Evolutionary conservation across 2,113 vertebrate genomes (phyloP), one percentile per base, ranked within the genome.

Genomic region (Cyprinodon brontotheroides): DNA sequence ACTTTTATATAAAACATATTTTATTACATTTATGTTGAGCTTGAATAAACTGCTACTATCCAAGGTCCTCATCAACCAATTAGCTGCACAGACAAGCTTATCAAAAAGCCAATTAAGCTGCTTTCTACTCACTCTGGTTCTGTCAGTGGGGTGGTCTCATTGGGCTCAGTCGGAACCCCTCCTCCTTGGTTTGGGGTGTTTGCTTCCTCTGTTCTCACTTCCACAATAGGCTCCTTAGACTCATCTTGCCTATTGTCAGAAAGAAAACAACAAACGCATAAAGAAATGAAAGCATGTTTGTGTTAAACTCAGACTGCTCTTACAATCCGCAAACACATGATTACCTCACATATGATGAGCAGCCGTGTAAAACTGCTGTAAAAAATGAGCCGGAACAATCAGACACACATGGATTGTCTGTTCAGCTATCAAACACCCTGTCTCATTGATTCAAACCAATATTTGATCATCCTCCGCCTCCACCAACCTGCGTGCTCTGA

Each of bases 191-290:
- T 99, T 3, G 97, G 95, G 65, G 95, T 96, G 85, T 92, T 86
- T 60, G 97, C 98, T 47, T 99, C 98, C 86, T 99, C 98, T 0
- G 97, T 97, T 71, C 96, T 94, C 82, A 99, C 97, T 83, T 99
- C 98, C 75, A 99, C 98, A 22, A 99, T 99, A 9, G 98, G 98
- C 89, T 99, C 98, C 93, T 99, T 99, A 13, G 98, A 99, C 72
- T 99, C 97, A 1, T 99, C 98, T 89, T 99, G 99, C 92, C 98
- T 99, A 94, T 78, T 86, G 81, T 39, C 4, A 39, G 57, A 64
- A 10, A 15, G 37, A 47, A 66, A 29, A 13, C 62, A 37, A 9
- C 14, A 77, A 53, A 37, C 20, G 39, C 20, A 47, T 11, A 36
- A 61, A 70, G 9, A 36, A 4, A 7, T 43, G 41, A 8, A 47